These are phyloP conservation scores for Drosophila aff. DNA, from an alignment of 1,140 invertebrate species.

Conservation along the genomic window DNA sequence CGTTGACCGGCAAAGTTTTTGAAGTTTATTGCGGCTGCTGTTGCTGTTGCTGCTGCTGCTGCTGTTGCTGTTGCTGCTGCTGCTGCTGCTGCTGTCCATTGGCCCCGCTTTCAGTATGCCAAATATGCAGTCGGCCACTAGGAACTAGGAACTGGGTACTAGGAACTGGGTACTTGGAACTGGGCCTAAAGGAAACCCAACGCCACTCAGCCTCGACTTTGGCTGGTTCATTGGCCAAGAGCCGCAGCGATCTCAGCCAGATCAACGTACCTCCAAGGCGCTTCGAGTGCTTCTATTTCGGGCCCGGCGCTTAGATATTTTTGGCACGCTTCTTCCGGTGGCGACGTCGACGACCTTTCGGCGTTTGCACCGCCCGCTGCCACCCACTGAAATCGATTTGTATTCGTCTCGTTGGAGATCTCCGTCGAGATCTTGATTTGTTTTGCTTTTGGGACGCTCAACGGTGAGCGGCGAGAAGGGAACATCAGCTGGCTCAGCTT, in stretches of 20 bases:
- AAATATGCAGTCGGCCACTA: slow-evolving; percentile 71
- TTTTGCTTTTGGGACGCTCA: slow-evolving; percentile 17
- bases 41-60: slow-evolving; percentile 46
- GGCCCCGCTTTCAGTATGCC: slow-evolving; percentile 74
- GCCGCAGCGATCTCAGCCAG: slow-evolving; percentile 5
- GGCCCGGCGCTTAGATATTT: slow-evolving; percentile 72
- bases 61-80: slow-evolving; percentile 56
- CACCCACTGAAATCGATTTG: slow-evolving; percentile 19
- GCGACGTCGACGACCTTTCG: slow-evolving; percentile 74
- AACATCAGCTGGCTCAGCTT: neutral
- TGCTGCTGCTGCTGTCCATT: slow-evolving; percentile 52
- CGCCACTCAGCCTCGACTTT: neutral
- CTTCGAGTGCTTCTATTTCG: slow-evolving; percentile 51
- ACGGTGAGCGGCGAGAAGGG: neutral
- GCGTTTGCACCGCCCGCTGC: slow-evolving; percentile 5
- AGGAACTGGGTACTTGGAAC: neutral
- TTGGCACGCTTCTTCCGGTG: slow-evolving; percentile 73
- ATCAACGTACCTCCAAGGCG: slow-evolving; percentile 28
- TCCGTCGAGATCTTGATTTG: slow-evolving; percentile 29
- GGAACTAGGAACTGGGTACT: slow-evolving; percentile 45
- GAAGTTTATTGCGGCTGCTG: slow-evolving; percentile 72
- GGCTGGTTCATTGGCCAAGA: slow-evolving; percentile 17
- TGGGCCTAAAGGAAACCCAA: neutral
- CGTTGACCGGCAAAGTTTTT: slow-evolving; percentile 75
- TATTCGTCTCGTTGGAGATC: slow-evolving; percentile 31